These are phyloP conservation scores for Manduca sexta DNA, from an alignment of 1,140 invertebrate genomes.

Conservation along the genomic window DNA sequence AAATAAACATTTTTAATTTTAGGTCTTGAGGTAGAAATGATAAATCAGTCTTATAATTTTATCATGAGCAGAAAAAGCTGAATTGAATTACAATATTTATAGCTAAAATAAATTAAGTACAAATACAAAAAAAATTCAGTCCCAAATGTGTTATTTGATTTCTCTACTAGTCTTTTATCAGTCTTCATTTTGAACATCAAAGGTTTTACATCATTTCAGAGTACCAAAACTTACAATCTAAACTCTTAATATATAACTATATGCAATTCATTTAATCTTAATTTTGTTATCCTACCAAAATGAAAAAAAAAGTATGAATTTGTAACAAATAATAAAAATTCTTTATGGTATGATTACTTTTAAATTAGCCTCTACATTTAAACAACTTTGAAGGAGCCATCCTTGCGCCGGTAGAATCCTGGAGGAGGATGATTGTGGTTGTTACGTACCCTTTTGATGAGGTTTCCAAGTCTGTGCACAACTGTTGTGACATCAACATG, in stretches of 20 bases:
- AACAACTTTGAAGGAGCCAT: constrained; percentile 62
- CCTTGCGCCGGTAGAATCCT: constrained; percentile 53
- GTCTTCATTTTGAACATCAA: too few species aligned
- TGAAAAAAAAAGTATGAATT: too few species aligned
- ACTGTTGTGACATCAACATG: constrained; percentile 56
- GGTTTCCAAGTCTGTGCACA: constrained; percentile 27
- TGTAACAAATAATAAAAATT: not conserved
- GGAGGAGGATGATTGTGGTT: constrained; percentile 56
- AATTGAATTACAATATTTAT: not conserved
- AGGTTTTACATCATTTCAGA: too few species aligned
- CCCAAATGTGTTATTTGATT: too few species aligned
- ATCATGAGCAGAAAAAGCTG: not conserved
- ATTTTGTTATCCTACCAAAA: too few species aligned
- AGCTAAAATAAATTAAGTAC: not conserved
- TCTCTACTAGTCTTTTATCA: too few species aligned
- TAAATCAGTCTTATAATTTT: constrained; percentile 6
- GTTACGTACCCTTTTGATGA: constrained; percentile 50
- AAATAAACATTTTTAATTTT: not conserved
- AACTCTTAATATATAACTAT: too few species aligned
- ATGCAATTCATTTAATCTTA: too few species aligned
- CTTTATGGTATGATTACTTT: not conserved
- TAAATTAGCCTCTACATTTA: constrained; percentile 12
- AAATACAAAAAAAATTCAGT: not conserved
- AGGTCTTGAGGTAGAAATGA: constrained; percentile 23
- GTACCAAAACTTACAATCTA: too few species aligned